Evolutionary conservation across 2,888 invertebrate genomes (phyloP).

Genomic region (Meteorus colon): DNA sequence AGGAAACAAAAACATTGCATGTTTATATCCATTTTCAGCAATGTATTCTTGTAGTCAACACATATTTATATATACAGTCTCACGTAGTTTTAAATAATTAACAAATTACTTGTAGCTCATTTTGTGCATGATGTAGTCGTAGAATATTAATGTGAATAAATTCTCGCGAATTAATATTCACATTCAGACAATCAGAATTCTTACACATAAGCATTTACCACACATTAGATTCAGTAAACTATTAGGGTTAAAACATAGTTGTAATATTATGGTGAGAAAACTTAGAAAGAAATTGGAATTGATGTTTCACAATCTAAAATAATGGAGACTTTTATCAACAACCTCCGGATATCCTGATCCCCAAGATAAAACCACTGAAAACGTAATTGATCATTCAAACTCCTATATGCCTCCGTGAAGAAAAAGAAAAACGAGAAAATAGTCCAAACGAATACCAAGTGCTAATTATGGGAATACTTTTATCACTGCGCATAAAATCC

Average conservation of each 20-base stretch:
- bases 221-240: constrained; percentile 24
- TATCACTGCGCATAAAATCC: constrained; percentile 7
- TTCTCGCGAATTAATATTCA: constrained; percentile 21
- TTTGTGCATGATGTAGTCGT: constrained; percentile 51
- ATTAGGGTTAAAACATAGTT: background rate
- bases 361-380: background rate
- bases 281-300: constrained; percentile 33
- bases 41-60: constrained; percentile 21
- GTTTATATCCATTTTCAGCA: background rate
- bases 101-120: constrained; percentile 24
- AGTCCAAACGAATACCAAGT: constrained; percentile 8
- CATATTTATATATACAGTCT: constrained; percentile 16
- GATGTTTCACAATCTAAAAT: constrained; percentile 18
- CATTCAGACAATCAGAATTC: constrained; percentile 19
- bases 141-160: constrained; percentile 49
- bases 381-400: no score
- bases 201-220: constrained; percentile 31
- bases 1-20: constrained; percentile 19
- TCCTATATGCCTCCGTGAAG: background rate
- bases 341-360: background rate
- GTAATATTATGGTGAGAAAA: constrained; percentile 38
- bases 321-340: background rate
- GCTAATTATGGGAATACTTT: constrained; percentile 30
- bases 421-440: constrained; percentile 17
- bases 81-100: constrained; percentile 33